phyloP scores from a whole-genome alignment of 2,113 vertebrate genomes.

The Corythoichthys intestinalis region DNA sequence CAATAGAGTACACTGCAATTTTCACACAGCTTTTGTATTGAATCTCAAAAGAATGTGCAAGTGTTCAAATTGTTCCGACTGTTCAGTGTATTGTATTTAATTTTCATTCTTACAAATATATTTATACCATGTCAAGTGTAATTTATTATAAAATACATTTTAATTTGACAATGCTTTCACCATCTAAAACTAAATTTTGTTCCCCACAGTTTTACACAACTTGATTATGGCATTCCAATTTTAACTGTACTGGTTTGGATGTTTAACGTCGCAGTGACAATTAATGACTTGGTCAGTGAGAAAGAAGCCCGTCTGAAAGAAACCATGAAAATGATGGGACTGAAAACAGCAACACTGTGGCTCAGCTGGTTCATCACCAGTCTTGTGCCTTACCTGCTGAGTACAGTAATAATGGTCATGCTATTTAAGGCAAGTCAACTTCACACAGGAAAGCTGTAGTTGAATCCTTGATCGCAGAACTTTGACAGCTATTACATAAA shows the following conservation, averaged over 20 bases:
- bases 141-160: no score
- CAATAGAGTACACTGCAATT: no score
- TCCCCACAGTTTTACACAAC: conserved; percentile 77
- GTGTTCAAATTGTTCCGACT: not conserved
- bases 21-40: no score
- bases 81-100: not conserved
- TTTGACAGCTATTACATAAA: no score
- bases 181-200: not conserved
- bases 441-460: no score
- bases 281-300: conserved; percentile 87
- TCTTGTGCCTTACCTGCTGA: conserved; percentile 81
- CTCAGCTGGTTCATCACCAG: conserved; percentile 90
- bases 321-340: conserved; percentile 89
- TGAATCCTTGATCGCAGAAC: no score
- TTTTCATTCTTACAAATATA: not conserved
- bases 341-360: conserved; percentile 80
- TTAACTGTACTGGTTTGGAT: conserved; percentile 92
- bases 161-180: no score
- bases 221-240: conserved; percentile 83
- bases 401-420: conserved; percentile 75
- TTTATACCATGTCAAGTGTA: no score
- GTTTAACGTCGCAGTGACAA: conserved; percentile 89
- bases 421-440: conserved; percentile 78
- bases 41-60: not conserved
- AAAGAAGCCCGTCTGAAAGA: conserved; percentile 87